phyloP scores from a whole-genome alignment of 2,888 invertebrate genomes.

The Idaea dimidiata region DNA sequence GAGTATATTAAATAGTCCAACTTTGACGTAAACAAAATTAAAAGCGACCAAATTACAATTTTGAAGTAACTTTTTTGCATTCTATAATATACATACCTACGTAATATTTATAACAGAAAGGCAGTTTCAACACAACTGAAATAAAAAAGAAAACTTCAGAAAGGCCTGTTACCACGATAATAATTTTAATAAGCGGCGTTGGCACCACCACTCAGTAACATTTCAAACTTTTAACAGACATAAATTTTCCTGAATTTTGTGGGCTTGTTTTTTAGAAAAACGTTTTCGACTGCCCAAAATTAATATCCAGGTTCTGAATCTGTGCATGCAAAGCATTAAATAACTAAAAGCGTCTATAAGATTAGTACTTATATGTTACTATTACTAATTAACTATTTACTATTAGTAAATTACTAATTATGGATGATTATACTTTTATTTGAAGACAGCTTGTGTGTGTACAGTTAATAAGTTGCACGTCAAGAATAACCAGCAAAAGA shows the following conservation, averaged over 20 bases:
- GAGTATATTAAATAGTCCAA: no score
- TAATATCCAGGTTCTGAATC: neutral
- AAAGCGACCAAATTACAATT: no score
- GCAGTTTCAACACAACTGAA: neutral
- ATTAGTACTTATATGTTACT: no score
- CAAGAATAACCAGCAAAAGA: no score
- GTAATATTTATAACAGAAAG: neutral
- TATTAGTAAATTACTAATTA: no score
- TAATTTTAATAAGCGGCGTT: slow-evolving; percentile 1
- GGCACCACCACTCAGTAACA: neutral
- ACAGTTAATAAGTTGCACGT: no score
- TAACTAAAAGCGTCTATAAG: no score
- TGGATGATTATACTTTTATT: no score
- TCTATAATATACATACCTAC: neutral
- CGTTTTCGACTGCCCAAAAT: neutral
- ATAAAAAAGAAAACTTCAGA: neutral
- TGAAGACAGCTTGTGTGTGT: no score
- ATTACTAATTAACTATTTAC: no score
- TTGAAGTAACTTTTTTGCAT: neutral
- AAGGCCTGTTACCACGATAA: neutral
- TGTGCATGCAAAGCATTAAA: neutral
- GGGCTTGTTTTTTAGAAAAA: neutral
- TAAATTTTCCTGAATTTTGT: neutral
- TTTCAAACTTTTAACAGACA: slow-evolving; percentile 1
- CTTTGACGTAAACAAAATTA: no score